Conservation (phyloP, 2,888 invertebrate species). For the Lasiommata megera region DNA sequence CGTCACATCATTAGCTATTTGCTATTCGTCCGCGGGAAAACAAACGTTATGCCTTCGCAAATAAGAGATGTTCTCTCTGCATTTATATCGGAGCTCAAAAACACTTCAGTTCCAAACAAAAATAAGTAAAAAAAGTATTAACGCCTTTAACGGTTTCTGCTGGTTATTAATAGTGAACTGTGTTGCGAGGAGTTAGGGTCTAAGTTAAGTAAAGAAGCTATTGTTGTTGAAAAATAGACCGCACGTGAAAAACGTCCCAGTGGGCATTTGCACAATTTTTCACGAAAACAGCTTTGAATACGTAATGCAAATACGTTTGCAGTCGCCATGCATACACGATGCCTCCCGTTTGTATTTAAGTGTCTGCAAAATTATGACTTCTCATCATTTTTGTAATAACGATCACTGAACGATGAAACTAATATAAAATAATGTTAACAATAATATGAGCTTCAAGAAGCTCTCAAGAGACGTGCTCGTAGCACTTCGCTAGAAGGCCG, state of each 20-base stretch:
- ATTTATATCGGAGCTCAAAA: slow-evolving; percentile 28
- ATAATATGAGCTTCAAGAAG: too few species aligned
- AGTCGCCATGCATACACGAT: too few species aligned
- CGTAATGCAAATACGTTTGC: slow-evolving; percentile 35
- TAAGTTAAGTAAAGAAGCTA: slow-evolving; percentile 8
- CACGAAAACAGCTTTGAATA: slow-evolving; percentile 60
- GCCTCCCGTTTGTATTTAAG: too few species aligned
- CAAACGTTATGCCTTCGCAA: slow-evolving; percentile 33
- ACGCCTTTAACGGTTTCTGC: background rate
- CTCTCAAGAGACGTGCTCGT: too few species aligned
- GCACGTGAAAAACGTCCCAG: slow-evolving; percentile 24
- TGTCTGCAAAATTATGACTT: too few species aligned
- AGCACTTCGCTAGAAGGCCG: too few species aligned
- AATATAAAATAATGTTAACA: too few species aligned
- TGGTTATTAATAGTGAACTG: slow-evolving; percentile 9
- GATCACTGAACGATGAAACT: too few species aligned
- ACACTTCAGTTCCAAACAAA: slow-evolving; percentile 3
- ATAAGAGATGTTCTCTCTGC: slow-evolving; percentile 35
- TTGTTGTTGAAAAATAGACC: slow-evolving; percentile 8
- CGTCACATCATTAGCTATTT: slow-evolving; percentile 46
- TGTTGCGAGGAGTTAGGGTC: slow-evolving; percentile 30
- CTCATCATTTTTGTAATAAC: too few species aligned
- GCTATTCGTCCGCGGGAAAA: slow-evolving; percentile 36
- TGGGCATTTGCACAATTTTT: slow-evolving; percentile 59
- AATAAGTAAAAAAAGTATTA: slow-evolving; percentile 28